Conservation (phyloP, 53 echinoderm and acorn worm genomes). For the Holothuria leucospilota region DNA sequence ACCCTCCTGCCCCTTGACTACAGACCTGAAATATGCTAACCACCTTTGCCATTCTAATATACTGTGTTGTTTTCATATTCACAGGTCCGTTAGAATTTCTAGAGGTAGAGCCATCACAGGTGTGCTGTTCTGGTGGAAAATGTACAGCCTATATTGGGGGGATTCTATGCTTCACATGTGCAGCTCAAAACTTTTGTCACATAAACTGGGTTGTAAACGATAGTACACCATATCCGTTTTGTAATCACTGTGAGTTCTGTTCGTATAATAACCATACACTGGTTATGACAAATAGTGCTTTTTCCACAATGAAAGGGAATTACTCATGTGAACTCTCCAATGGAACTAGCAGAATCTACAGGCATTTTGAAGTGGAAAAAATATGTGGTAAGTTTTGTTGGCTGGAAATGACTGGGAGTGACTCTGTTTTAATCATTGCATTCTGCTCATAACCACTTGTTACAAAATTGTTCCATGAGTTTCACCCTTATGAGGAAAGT, state of each 20-base stretch:
- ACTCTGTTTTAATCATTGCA: too few relatives aligned
- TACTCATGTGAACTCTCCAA: conserved; percentile 21
- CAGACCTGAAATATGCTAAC: too few relatives aligned
- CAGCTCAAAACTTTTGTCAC: conserved; percentile 3
- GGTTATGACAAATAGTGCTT: not conserved
- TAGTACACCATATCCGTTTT: not conserved
- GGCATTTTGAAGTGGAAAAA: not conserved
- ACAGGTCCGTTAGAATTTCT: conserved; percentile 4
- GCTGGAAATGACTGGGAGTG: too few relatives aligned
- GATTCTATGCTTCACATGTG: not conserved
- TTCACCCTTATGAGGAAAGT: too few relatives aligned
- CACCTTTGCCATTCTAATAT: not conserved
- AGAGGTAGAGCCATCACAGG: not conserved
- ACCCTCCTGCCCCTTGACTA: too few relatives aligned
- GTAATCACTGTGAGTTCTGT: too few relatives aligned
- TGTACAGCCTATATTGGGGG: not conserved
- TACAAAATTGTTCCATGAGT: too few relatives aligned
- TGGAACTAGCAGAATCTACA: not conserved
- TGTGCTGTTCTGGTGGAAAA: not conserved
- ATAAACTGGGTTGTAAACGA: not conserved
- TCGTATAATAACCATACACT: not conserved
- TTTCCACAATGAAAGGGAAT: not conserved
- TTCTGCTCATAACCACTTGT: too few relatives aligned
- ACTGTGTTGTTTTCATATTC: not conserved
- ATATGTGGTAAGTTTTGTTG: conserved; percentile 19